Base-by-base conservation (phyloP, 1,140 invertebrate species). In the Melitaea cinxia region DNA sequence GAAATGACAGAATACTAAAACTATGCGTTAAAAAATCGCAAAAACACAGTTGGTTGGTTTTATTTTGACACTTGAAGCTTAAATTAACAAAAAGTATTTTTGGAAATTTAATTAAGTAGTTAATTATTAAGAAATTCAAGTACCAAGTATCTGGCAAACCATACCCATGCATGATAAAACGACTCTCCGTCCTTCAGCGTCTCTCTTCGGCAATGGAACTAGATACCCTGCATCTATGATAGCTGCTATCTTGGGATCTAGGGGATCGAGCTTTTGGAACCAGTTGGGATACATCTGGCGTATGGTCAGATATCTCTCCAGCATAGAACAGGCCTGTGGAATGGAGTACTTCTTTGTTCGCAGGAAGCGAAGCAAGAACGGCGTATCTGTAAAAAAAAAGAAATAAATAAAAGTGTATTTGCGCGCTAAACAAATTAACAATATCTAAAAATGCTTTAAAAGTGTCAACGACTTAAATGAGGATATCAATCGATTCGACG, bases 281-380 rank as follows among this genome's bases (percentile, higher is more conserved):
- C 96, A 97, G 12, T 96, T 93, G 0, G 96, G 95, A 77, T 96
- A 95, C 53, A 96, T 84, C 75, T 96, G 94, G 17, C 96, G 93
- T 59, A 97, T 95, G 5, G 94, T 95, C 12, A 98, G 91, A 78
- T 98, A 98, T 12, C 95, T 93, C 79, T 97, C 95, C 45, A 98
- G 85, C 93, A 97, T 96, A 49, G 96, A 94, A 75, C 96, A 96
- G 0, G 97, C 95, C 75, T 95, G 92, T 0, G 95, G 95, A 12
- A 98, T 93, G 35, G 95, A 95, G 82, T 96, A 97, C 80, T 98
- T 97, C 80, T 96, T 96, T 1, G 95, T 96, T 12, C 96, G 92
- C 0, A 98, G 92, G 77, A 98, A 98, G 39, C 96, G 93, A 14
- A 97, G 89, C 10, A 98, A 92, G 78, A 97, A 98, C 7, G 94